Base-by-base conservation (phyloP, 2,888 invertebrate genomes). In the Agrotis exclamationis region DNA sequence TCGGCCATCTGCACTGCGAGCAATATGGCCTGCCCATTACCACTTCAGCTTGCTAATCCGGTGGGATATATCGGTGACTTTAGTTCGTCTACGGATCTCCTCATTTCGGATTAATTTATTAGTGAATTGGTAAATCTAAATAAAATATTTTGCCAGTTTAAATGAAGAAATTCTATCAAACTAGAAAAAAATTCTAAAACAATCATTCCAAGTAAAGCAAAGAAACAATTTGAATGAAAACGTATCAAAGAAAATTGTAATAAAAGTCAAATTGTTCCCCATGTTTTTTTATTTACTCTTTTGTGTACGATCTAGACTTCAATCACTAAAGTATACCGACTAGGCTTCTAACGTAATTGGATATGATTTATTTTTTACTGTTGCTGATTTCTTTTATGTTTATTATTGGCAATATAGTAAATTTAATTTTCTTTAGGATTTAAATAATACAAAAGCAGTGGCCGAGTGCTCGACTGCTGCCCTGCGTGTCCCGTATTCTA, bases 341-440 rank as follows among this genome's bases (percentile, higher is more conserved):
- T 50, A 20, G 54, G 28, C 50, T 78, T 63, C 48, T 72, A 14
- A 22, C 54, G 28, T 66, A 78, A 78, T 73, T 78, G 58, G n/a
- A 54, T 57, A 9, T 16, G 2, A 33, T 24, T 16, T 64, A 45
- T 45, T 47, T 50, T 68, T 0, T 60, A 16, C 6, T 51, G 28
- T 59, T 59, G 3, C 5, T 45, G n/a, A 53, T 44, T 51, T 58
- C 6, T 24, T 24, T 51, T 28, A 16, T 39, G 1, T 58, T 74
- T 28, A 20, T 16, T 56, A 5, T 9, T 48, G 13, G 7, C 39
- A 33, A 47, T 39, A 71, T 24, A 28, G n/a, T 18, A 1, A 24
- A 6, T n/a, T 60, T 2, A 20, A 16, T 9, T 47, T 53, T 71
- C 13, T 47, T 53, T 71, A 39, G 4, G 24, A 20, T 20, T 18